Evolutionary conservation across 2,113 vertebrate genomes (phyloP).

Genomic region (Grus americana): DNA sequence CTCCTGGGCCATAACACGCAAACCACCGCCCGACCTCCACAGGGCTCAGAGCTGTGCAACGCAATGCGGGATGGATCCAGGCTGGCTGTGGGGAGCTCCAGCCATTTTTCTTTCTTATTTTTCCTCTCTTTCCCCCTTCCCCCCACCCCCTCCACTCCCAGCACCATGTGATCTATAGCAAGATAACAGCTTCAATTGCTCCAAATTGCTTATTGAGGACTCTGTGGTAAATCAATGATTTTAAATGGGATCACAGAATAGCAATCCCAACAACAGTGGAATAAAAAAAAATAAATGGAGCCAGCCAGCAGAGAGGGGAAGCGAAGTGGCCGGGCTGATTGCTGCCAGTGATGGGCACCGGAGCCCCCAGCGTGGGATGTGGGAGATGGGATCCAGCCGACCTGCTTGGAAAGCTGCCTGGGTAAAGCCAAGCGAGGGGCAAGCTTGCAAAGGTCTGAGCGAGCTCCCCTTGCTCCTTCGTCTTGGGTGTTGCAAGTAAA

Average conservation of each 20-base stretch:
- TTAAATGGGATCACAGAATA: conserved; percentile 10
- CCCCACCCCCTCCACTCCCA: neutral
- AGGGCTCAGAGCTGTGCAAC: accelerated
- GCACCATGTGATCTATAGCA: neutral
- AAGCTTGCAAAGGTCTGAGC: accelerated
- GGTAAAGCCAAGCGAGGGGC: neutral
- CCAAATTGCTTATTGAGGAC: conserved; percentile 43
- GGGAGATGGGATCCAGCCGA: accelerated
- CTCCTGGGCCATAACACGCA: neutral
- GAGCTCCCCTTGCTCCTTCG: neutral
- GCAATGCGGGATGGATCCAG: accelerated
- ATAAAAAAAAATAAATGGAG: neutral
- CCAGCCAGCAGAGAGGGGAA: neutral
- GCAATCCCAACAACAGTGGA: neutral
- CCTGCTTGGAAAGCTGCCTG: neutral
- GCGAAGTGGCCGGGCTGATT: neutral
- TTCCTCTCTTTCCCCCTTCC: neutral
- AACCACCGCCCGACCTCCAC: accelerated
- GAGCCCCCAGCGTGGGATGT: neutral
- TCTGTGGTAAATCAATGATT: conserved; percentile 42
- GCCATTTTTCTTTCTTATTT: neutral
- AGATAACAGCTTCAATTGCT: conserved; percentile 16
- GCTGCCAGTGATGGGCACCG: accelerated
- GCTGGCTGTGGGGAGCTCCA: neutral
- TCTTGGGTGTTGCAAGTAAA: neutral